Evolutionary conservation across 2,888 invertebrate genomes (phyloP), one percentile per base, ranked within the genome.

Genomic region (Rhyacophila evoluta): DNA sequence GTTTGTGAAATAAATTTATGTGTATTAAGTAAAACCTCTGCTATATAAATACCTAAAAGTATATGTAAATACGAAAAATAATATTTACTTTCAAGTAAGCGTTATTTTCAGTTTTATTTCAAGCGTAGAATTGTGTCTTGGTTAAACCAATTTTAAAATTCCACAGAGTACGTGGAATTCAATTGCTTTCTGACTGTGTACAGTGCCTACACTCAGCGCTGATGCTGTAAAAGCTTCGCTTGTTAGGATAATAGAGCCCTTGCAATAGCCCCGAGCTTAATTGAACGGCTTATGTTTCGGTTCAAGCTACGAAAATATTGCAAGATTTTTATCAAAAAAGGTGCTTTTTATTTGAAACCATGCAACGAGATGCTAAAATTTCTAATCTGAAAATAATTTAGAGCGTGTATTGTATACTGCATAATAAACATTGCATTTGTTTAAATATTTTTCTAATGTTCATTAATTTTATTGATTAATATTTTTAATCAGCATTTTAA

Each of bases 271-370:
- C 8, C 15, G 19, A 10, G 55, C 55, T 55, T 55, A 55, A 55
- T 55, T 55, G 55, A 55, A 55, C 19, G 55, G 55, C 55, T 55
- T 55, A 55, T 19, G 55, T 55, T 55, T 25, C 15, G 55, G 55
- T 55, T 55, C 55, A 55, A 10, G 25, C 55, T 19, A 55, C 5
- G 55, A 55, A 55, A 55, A 55, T 55, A 55, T 55, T 15, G 55
- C 19, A 55, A 55, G 55, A 55, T 55, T 55, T 55, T 55, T 55
- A 55, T 55, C 55, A 55, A 55, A 55, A n/a, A 55, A 55, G 55
- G 55, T 55, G 55, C 55, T 55, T 55, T 55, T 19, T 55, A 55
- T 55, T 55, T 55, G 55, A 55, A 55, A 55, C 15, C 25, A 55
- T 19, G 19, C 55, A 10, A 55, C 55, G 55, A 55, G 25, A 55